Conservation (phyloP, 2,797 vertebrate genomes). For the Myioborus melanocephalus region DNA sequence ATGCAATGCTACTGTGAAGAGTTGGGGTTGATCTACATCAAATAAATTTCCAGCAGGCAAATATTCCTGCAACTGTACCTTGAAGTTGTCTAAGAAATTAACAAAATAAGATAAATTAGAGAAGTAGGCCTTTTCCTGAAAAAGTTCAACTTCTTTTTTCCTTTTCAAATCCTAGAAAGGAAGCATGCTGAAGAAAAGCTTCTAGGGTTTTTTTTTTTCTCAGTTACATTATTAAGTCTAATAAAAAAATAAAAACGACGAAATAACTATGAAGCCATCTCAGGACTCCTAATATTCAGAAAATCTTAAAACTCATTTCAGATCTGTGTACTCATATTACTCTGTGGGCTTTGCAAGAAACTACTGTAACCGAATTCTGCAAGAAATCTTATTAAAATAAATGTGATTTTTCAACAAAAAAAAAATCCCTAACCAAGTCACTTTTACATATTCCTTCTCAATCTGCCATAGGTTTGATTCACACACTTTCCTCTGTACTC, state of each 20-base stretch:
- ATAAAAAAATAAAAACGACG: background rate
- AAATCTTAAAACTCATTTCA: background rate
- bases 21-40: accelerated
- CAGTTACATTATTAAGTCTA: background rate
- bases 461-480: background rate
- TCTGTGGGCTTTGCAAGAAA: background rate
- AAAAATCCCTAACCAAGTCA: background rate
- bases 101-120: background rate
- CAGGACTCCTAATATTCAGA: background rate
- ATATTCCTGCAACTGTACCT: background rate
- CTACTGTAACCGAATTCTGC: background rate
- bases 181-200: background rate
- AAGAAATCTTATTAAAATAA: background rate
- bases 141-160: background rate
- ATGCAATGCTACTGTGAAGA: background rate
- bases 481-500: background rate
- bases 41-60: background rate
- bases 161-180: background rate
- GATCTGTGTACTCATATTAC: background rate
- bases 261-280: background rate
- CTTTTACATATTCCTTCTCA: background rate
- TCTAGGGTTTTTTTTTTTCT: background rate
- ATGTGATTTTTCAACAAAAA: background rate
- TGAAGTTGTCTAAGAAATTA: background rate
- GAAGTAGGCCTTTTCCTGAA: background rate